Conservation (phyloP, 1,140 invertebrate species). For the Gryon sp. region DNA sequence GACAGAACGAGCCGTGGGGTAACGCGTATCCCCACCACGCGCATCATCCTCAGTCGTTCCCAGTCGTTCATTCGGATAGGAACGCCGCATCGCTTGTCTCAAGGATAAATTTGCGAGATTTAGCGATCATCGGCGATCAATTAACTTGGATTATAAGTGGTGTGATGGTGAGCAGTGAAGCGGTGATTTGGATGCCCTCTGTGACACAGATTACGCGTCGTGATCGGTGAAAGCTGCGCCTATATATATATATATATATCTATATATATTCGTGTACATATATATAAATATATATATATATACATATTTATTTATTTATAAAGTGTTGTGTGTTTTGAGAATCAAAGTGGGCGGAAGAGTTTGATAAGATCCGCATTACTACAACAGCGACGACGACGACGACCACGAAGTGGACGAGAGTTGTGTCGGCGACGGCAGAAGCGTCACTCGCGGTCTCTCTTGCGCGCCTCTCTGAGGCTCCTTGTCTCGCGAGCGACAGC, state of each 20-base stretch:
- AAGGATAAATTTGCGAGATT: background rate
- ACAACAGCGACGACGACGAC: no score
- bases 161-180: constrained; percentile 40
- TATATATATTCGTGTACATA: no score
- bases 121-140: constrained; percentile 10
- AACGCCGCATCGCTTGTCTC: constrained; percentile 38
- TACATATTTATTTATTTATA: no score
- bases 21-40: constrained; percentile 68
- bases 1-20: constrained; percentile 38
- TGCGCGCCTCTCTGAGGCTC: constrained; percentile 39
- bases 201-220: constrained; percentile 2
- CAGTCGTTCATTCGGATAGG: constrained; percentile 64
- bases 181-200: background rate
- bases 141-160: constrained; percentile 44
- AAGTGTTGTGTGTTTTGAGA: background rate
- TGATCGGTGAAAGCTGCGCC: constrained; percentile 17
- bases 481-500: constrained; percentile 21
- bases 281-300: no score
- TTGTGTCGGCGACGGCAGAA: constrained; percentile 14
- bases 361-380: no score
- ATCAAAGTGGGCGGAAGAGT: no score
- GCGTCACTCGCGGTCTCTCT: constrained; percentile 56
- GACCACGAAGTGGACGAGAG: background rate
- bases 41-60: constrained; percentile 70
- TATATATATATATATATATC: no score